Evolutionary conservation across 1,140 invertebrate genomes (phyloP).

Genomic region (Drosophila leontia): DNA sequence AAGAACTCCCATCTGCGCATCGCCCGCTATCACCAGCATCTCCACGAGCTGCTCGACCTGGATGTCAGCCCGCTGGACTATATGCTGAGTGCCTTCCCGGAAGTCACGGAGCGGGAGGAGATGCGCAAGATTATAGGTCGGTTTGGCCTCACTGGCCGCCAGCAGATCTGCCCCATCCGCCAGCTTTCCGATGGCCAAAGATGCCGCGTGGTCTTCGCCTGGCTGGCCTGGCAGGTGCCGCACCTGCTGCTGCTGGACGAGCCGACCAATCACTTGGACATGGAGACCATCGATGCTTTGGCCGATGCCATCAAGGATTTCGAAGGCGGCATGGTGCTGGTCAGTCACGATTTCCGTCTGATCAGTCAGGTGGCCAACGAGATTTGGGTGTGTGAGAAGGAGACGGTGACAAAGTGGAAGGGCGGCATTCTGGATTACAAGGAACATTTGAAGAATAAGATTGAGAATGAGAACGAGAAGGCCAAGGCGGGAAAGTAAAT

Average conservation of each 20-base stretch:
- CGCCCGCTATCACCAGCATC: constrained; percentile 99
- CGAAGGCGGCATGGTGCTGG: constrained; percentile 98
- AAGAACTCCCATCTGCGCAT: constrained; percentile 99
- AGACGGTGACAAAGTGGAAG: background rate
- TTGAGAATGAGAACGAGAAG: background rate
- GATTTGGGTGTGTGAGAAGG: constrained; percentile 4
- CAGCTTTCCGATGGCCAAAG: constrained; percentile 99
- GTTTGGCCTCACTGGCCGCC: constrained; percentile 97
- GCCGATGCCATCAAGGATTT: constrained; percentile 99
- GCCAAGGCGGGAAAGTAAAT: background rate
- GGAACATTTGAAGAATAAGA: background rate
- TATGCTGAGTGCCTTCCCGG: constrained; percentile 98
- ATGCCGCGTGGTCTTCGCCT: constrained; percentile 99
- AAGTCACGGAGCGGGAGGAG: constrained; percentile 98
- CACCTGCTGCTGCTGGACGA: constrained; percentile 98
- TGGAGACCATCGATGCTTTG: constrained; percentile 99
- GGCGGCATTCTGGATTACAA: constrained; percentile 5
- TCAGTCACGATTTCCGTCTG: constrained; percentile 98
- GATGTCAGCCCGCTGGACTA: constrained; percentile 98
- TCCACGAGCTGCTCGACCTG: constrained; percentile 98
- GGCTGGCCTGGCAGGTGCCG: constrained; percentile 97
- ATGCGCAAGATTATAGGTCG: constrained; percentile 99
- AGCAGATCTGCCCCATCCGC: constrained; percentile 98
- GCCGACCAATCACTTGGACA: constrained; percentile 99
- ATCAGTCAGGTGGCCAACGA: constrained; percentile 87